A percentile compares a stretch with the other conserved stretches of the same genome.
Conservation (phyloP, 2,113 vertebrate species). For the Poeciliopsis turrubarensis region DNA sequence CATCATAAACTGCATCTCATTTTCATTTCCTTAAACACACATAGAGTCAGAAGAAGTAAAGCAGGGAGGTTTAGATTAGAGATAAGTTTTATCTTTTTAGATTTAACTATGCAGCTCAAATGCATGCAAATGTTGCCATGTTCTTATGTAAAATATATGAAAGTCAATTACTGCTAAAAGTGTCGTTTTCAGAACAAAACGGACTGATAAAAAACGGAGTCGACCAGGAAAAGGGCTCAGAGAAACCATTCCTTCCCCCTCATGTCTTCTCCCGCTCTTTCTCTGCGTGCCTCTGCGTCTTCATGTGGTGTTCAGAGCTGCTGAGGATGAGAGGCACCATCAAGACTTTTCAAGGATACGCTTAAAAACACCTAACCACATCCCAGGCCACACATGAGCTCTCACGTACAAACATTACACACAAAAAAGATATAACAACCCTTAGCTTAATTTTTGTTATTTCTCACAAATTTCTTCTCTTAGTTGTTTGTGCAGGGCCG, state of each 20-base stretch:
- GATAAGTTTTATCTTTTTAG: background rate
- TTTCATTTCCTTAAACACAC: background rate
- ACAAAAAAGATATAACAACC: background rate
- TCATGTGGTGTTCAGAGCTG: conserved; percentile 59
- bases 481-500: background rate
- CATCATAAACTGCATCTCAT: background rate
- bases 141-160: background rate
- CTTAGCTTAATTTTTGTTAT: background rate
- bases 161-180: background rate
- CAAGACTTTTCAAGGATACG: conserved; percentile 57
- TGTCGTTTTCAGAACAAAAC: background rate
- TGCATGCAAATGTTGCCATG: background rate
- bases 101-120: background rate
- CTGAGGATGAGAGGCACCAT: conserved; percentile 42
- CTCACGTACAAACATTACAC: conserved; percentile 5
- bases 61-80: background rate
- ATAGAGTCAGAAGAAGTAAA: background rate
- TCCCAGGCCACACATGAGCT: conserved; percentile 46
- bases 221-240: conserved; percentile 15
- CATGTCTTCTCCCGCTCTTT: conserved; percentile 33
- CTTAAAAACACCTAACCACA: conserved; percentile 67
- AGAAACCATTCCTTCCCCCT: conserved; percentile 10
- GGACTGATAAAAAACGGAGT: background rate
- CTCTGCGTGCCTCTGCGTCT: conserved; percentile 1
- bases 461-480: background rate